Evolutionary conservation across 2,797 vertebrate species (phyloP), one percentile per base, ranked within the genome.

Genomic region (Cirrhinus molitorella): DNA sequence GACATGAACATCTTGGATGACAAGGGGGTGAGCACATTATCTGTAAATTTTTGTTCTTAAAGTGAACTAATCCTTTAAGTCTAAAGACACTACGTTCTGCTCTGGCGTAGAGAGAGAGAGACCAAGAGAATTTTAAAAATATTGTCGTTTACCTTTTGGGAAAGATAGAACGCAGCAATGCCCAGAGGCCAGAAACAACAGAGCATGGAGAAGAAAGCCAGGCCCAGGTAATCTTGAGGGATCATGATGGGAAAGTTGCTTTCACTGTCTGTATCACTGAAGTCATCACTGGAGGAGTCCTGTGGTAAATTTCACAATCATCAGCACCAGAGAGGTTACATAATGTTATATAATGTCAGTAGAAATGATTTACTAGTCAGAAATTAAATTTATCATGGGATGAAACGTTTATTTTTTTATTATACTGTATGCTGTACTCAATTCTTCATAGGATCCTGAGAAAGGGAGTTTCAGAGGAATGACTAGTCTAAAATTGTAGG

Each of bases 121-220:
- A 16, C 17, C 70, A 51, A 11, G 53, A 25, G 13, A 59, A 76
- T 53, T 47, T 28, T 7, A 61, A 8, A 28, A 0, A 28, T 28
- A 3, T 16, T 61, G 13, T 17, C 16, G 28, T 12, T 4, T 92
- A 97, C 97, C 96, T 97, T 97, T 90, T 97, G 96, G 80, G 96
- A 97, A 81, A 97, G 93, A 92, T 96, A 97, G 93, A 97, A 97
- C 47, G 96, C 96, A 13, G 95, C 96, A 0, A 97, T 97, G 89
- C 97, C 97, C 85, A 97, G 90, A 4, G 97, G 97, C 97, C 97
- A 97, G 93, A 98, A 97, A 87, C 96, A 98, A 88, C 97, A 97
- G 71, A 97, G 95, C 96, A 97, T 96, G 73, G 96, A 97, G 94
- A 98, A 98, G 75, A 97, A 96, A 0, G 97, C 96, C 88, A 98